Base-by-base conservation (phyloP, 2,113 vertebrate species). In the Brachyhypopomus occidentalis region DNA sequence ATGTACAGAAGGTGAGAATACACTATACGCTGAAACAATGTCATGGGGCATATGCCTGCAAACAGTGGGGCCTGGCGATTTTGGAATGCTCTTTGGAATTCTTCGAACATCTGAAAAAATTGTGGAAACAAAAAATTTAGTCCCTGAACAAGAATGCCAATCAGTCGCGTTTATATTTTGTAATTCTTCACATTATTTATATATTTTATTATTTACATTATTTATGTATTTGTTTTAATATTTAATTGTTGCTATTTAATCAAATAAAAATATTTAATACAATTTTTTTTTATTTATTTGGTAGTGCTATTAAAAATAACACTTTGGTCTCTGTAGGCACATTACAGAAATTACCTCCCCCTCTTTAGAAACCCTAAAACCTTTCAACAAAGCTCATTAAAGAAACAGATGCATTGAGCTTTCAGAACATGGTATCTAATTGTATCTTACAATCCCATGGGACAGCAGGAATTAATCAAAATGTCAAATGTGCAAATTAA, bases 391-490 rank as follows among this genome's bases (percentile, higher is more conserved):
- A 14, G 4, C 55, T 62, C 67, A 72, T 79, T 79, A 71, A 38
- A 48, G 70, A 83, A 81, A 81, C 84, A 86, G 84, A 78, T 86
- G 82, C 63, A 2, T 58, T 30, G 27, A 19, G 17, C 41, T 36
- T 62, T 81, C 48, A 20, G 48, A 38, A 64, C 48, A 19, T 22
- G 23, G 55, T 67, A 22, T 45, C 55, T 71, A 58, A 38, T 79
- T 70, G 58, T 34, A 81, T 52, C 14, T 71, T 45, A 36, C 17
- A 60, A 77, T 84, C 90, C 89, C 87, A 1, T 30, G 86, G 87
- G 91, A 88, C 2, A 2, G 23, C 34, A 16, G 83, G 72, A 87
- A 93, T 94, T 92, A 93, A 94, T 94, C 93, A 93, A 89, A 72
- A 76, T 89, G 92, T 87, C 90, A 88, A 75, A 63, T 27, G 14